These are phyloP conservation scores for Nycticebus coucang DNA, from an alignment of 2,113 vertebrate species.

Conservation along the genomic window DNA sequence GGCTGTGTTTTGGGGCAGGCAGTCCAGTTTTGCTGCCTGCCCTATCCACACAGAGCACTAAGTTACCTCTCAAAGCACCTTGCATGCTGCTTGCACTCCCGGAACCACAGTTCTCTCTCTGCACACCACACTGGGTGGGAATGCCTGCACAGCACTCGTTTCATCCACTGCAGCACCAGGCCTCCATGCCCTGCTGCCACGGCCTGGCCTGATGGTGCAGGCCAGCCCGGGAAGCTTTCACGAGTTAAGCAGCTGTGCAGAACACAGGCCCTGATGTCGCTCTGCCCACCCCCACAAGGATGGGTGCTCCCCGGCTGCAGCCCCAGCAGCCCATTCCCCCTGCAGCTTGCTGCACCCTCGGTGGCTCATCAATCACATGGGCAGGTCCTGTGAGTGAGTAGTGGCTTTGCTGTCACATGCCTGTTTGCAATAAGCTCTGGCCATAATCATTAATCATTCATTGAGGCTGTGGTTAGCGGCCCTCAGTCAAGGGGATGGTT, in stretches of 20 bases:
- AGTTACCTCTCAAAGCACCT: not conserved
- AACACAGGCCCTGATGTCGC: not conserved
- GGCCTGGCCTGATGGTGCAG: fast-evolving
- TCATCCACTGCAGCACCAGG: not conserved
- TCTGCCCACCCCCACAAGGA: not conserved
- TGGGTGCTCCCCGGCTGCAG: constrained; percentile 21
- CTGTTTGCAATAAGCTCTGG: constrained; percentile 84
- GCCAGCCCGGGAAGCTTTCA: fast-evolving
- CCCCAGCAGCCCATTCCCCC: not conserved
- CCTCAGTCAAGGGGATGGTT: constrained; percentile 74
- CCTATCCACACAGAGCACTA: not conserved
- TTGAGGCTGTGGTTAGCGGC: constrained; percentile 78
- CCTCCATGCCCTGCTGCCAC: fast-evolving
- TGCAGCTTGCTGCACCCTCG: constrained; percentile 41
- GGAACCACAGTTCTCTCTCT: not conserved
- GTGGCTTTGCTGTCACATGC: constrained; percentile 83
- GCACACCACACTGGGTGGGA: fast-evolving
- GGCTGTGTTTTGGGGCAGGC: not conserved
- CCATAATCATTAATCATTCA: constrained; percentile 84
- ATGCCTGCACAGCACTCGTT: not conserved
- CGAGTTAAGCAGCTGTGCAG: not conserved
- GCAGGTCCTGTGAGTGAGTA: constrained; percentile 60
- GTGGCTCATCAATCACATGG: constrained; percentile 80
- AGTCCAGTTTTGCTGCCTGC: not conserved
- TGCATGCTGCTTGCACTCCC: fast-evolving